These are phyloP conservation scores for Protobothrops mucrosquamatus DNA, from an alignment of 2,113 vertebrate genomes.

Conservation along the genomic window DNA sequence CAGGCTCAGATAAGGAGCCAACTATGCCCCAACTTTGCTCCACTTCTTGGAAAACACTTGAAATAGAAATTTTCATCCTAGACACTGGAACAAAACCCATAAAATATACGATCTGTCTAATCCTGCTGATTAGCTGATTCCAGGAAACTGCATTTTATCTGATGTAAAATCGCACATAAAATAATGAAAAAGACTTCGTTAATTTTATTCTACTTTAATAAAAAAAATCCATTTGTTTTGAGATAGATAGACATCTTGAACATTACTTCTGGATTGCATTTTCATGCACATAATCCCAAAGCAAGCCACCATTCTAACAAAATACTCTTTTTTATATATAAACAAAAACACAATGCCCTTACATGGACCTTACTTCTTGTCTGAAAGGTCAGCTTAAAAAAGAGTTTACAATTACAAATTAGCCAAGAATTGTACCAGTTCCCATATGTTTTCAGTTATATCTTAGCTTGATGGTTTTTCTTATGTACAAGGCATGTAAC, in stretches of 20 bases:
- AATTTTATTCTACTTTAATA: neutral
- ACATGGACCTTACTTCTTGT: slow-evolving; percentile 1
- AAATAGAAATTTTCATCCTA: neutral
- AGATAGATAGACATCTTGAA: slow-evolving; percentile 29
- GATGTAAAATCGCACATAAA: neutral
- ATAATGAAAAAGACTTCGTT: neutral
- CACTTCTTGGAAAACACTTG: neutral
- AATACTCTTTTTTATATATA: slow-evolving; percentile 12
- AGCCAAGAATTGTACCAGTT: neutral
- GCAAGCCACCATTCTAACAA: neutral
- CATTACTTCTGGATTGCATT: slow-evolving; percentile 17
- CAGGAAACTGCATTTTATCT: slow-evolving; percentile 5
- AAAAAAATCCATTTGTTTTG: slow-evolving; percentile 20
- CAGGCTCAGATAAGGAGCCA: neutral
- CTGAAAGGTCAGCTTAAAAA: slow-evolving; percentile 26
- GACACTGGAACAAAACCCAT: neutral
- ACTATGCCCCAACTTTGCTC: neutral
- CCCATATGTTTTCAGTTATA: neutral
- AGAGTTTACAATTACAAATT: neutral
- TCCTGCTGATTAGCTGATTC: neutral
- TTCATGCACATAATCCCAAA: slow-evolving; percentile 12
- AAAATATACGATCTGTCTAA: neutral
- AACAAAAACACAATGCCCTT: neutral
- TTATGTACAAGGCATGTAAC: neutral
- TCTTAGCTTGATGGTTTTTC: neutral